phyloP scores from a whole-genome alignment of 2,797 vertebrate genomes.

The Lycodopsis pacificus region DNA sequence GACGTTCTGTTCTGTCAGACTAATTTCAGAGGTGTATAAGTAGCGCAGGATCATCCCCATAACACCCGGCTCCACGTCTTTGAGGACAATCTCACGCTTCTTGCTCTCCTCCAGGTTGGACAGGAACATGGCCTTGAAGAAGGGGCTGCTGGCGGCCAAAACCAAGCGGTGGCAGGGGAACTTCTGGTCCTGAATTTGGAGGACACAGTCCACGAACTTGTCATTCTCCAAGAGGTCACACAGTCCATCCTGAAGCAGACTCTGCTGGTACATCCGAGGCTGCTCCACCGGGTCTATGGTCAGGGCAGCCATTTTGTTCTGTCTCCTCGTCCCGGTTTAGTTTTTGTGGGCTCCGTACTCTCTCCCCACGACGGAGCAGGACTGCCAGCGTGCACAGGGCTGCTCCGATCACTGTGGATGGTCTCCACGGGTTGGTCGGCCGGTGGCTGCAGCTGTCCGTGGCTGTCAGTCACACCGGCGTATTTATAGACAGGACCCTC shows the following conservation, averaged over 20 bases:
- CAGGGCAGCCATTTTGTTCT: constrained; percentile 88
- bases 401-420: constrained; percentile 44
- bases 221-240: constrained; percentile 95
- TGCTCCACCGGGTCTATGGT: constrained; percentile 91
- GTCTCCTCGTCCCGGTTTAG: constrained; percentile 45
- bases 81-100: constrained; percentile 90
- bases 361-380: constrained; percentile 53
- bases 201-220: constrained; percentile 95
- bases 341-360: constrained; percentile 50
- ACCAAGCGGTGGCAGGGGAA: constrained; percentile 96
- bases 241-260: constrained; percentile 95
- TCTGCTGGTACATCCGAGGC: constrained; percentile 96
- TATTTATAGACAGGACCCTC: constrained; percentile 88
- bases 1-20: constrained; percentile 93
- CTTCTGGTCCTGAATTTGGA: constrained; percentile 92
- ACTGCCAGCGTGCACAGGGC: constrained; percentile 63
- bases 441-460: constrained; percentile 85
- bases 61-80: constrained; percentile 91
- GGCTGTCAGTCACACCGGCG: constrained; percentile 72
- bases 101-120: constrained; percentile 91
- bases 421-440: constrained; percentile 53
- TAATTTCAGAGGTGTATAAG: constrained; percentile 96
- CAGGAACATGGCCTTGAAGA: constrained; percentile 96
- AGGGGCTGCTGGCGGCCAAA: constrained; percentile 95
- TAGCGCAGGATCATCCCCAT: constrained; percentile 94